phyloP scores from a whole-genome alignment of 2,888 invertebrate genomes.

The Aphidoletes aphidimyza region DNA sequence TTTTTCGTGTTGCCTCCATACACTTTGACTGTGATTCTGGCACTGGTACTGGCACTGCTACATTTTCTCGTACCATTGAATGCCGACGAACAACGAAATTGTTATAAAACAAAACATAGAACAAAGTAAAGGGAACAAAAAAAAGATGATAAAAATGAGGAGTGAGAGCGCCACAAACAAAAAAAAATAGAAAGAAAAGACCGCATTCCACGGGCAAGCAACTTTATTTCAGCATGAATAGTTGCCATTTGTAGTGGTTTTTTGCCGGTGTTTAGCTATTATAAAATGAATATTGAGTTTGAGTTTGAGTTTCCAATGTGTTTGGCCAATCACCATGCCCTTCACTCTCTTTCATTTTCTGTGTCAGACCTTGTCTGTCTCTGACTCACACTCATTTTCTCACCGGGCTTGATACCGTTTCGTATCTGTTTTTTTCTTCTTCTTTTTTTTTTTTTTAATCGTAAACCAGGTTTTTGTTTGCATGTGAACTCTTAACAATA shows the following conservation, averaged over 20 bases:
- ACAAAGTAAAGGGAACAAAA: not conserved
- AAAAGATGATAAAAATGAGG: not conserved
- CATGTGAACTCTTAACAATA: not conserved
- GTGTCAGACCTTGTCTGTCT: no score
- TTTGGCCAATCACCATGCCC: not conserved
- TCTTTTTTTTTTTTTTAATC: no score
- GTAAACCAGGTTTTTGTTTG: slow-evolving; percentile 20
- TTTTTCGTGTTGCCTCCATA: not conserved
- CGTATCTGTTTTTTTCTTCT: not conserved
- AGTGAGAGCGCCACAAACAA: not conserved
- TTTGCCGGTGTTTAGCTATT: not conserved
- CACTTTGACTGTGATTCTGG: no score
- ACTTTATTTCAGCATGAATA: slow-evolving; percentile 48
- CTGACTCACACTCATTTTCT: not conserved
- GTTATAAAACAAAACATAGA: slow-evolving; percentile 41
- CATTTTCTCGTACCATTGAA: no score
- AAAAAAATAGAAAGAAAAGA: not conserved
- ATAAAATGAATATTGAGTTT: slow-evolving; percentile 40
- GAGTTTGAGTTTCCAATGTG: not conserved
- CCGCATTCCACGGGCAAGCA: slow-evolving; percentile 38
- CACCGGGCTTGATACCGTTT: not conserved
- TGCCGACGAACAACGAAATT: slow-evolving; percentile 33
- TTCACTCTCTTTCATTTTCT: not conserved
- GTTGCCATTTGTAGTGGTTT: slow-evolving; percentile 41
- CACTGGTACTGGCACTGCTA: no score